phyloP scores from a whole-genome alignment of 1,140 invertebrate genomes.

The Neocloeon triangulifer region DNA sequence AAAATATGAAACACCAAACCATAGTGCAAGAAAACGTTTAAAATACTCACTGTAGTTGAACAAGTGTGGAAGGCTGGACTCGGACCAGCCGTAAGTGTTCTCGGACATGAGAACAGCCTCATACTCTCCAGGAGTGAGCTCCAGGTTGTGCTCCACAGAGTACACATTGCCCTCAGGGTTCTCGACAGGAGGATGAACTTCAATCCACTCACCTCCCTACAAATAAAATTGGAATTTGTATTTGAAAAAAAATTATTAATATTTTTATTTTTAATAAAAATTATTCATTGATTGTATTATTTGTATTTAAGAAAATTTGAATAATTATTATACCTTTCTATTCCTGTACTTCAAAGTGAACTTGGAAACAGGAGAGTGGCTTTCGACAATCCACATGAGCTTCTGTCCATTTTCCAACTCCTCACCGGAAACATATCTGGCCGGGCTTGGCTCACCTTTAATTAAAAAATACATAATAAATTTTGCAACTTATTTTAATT shows the following conservation, averaged over 20 bases:
- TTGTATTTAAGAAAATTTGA: no score
- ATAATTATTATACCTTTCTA: constrained; percentile 7
- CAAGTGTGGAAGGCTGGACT: no score
- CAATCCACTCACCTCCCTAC: not conserved
- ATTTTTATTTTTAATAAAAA: not conserved
- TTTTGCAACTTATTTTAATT: not conserved
- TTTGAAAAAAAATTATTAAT: constrained; percentile 6
- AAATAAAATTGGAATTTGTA: no score
- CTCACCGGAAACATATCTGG: constrained; percentile 3
- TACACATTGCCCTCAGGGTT: constrained; percentile 2
- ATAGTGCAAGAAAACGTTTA: no score
- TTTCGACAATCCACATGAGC: constrained; percentile 9
- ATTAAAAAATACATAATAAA: not conserved
- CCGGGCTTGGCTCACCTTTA: constrained; percentile 10
- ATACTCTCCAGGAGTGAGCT: not conserved
- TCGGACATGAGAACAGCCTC: not conserved
- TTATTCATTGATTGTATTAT: not conserved
- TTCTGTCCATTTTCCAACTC: constrained; percentile 5
- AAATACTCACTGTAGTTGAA: no score
- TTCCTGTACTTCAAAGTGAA: constrained; percentile 9
- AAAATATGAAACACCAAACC: no score
- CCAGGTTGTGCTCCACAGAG: not conserved
- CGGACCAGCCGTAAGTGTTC: not conserved
- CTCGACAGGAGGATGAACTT: not conserved
- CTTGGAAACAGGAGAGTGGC: constrained; percentile 6